A percentile compares a stretch with the other conserved stretches of the same genome.
Evolutionary conservation across 1,140 invertebrate genomes (phyloP).

Genomic region (Drosophila carrolli): DNA sequence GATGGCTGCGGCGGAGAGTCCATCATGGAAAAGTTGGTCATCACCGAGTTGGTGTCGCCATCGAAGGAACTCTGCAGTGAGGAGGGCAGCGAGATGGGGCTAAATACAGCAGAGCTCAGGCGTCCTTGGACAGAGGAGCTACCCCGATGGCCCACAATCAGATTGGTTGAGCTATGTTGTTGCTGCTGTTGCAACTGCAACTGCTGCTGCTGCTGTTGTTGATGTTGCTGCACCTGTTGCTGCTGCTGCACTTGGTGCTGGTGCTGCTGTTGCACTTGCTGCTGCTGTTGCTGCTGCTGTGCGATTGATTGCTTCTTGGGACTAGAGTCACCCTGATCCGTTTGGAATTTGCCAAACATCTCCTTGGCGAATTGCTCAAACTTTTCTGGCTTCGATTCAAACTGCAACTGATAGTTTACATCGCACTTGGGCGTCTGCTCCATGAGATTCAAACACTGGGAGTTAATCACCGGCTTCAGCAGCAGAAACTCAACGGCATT

Average conservation of each 20-base stretch:
- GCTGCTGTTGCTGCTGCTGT: constrained; percentile 20
- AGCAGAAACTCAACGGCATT: constrained; percentile 93
- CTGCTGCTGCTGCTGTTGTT: constrained; percentile 15
- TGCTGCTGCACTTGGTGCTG: constrained; percentile 20
- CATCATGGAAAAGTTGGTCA: constrained; percentile 85
- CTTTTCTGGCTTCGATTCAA: constrained; percentile 91
- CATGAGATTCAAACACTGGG: constrained; percentile 91
- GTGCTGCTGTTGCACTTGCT: constrained; percentile 16
- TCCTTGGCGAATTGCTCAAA: constrained; percentile 90
- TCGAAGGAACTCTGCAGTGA: constrained; percentile 92
- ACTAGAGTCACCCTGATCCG: constrained; percentile 82
- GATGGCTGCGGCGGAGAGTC: constrained; percentile 79
- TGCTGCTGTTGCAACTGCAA: constrained; percentile 16
- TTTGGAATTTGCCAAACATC: constrained; percentile 89
- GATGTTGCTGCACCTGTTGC: constrained; percentile 9
- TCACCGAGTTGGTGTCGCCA: constrained; percentile 85
- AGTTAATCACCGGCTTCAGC: constrained; percentile 90
- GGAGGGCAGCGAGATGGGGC: constrained; percentile 88
- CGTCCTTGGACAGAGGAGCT: constrained; percentile 68
- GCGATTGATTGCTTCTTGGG: constrained; percentile 18
- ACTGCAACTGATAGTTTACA: constrained; percentile 91
- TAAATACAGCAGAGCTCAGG: constrained; percentile 77
- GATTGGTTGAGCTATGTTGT: constrained; percentile 24
- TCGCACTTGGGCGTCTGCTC: constrained; percentile 92
- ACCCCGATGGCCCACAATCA: constrained; percentile 44